These are phyloP conservation scores for Lethrus apterus DNA, from an alignment of 1,140 invertebrate genomes.

Conservation along the genomic window DNA sequence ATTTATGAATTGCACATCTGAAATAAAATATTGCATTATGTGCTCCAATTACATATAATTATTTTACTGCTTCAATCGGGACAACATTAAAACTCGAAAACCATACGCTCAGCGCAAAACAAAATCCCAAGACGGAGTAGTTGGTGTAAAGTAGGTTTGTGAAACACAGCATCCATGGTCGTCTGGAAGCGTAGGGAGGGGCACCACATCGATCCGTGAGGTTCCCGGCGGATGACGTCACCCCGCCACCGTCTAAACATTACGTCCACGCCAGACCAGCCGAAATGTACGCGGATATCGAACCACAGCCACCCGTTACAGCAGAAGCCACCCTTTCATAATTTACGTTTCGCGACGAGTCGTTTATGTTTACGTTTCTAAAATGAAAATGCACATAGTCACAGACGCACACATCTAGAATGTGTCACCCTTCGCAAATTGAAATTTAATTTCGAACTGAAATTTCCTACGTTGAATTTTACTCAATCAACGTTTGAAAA, in stretches of 20 bases:
- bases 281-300: neutral
- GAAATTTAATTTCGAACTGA: too few species aligned
- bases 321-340: neutral
- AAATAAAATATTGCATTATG: constrained; percentile 4
- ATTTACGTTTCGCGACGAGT: too few species aligned
- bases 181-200: constrained; percentile 30
- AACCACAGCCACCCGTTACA: neutral
- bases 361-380: too few species aligned
- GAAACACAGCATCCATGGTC: constrained; percentile 21
- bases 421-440: too few species aligned
- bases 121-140: neutral
- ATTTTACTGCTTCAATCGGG: neutral
- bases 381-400: too few species aligned
- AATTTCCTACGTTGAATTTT: too few species aligned
- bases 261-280: constrained; percentile 14
- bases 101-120: neutral
- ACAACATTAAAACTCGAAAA: neutral
- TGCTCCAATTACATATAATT: neutral
- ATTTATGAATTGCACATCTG: neutral
- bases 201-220: constrained; percentile 31
- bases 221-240: constrained; percentile 31
- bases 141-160: constrained; percentile 8
- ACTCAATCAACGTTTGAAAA: too few species aligned
- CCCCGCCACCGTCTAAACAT: constrained; percentile 22
- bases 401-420: too few species aligned